Percentiles rank a stretch among this genome's conserved stretches.
Evolutionary conservation across 2,797 vertebrate species (phyloP).

Genomic region (Sphenodon punctatus): DNA sequence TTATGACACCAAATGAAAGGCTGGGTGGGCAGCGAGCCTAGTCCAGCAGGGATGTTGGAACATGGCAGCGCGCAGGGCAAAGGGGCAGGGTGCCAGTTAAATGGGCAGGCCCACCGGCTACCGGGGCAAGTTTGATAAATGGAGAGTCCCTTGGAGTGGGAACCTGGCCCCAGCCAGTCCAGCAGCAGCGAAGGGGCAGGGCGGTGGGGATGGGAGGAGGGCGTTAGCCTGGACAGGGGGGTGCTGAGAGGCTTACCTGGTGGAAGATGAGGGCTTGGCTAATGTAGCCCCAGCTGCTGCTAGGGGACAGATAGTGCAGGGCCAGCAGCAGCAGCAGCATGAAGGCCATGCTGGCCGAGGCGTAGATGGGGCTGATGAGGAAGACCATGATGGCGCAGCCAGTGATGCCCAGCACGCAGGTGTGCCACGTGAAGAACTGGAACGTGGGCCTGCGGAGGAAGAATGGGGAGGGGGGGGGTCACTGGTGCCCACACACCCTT

Average conservation of each 20-base stretch:
- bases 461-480: not conserved
- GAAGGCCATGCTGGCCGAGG: constrained; percentile 88
- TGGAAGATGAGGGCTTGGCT: constrained; percentile 94
- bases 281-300: constrained; percentile 93
- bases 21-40: not conserved
- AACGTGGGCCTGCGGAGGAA: constrained; percentile 84
- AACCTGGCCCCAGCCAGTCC: too few species aligned
- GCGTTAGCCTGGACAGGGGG: too few species aligned
- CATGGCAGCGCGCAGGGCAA: not conserved
- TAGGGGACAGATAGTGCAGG: constrained; percentile 91
- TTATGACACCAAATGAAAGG: not conserved
- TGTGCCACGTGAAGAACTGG: constrained; percentile 91
- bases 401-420: constrained; percentile 85
- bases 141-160: too few species aligned
- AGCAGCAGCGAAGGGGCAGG: too few species aligned
- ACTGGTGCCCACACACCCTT: not conserved
- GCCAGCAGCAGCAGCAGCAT: constrained; percentile 88
- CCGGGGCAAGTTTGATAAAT: not conserved
- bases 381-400: constrained; percentile 91
- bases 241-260: constrained; percentile 77
- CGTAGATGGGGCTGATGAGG: constrained; percentile 89
- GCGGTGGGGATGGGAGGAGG: not conserved
- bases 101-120: not conserved
- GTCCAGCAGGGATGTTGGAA: not conserved
- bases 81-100: not conserved